Evolutionary conservation across 1,140 invertebrate genomes (phyloP).

Genomic region (Panonychus citri): DNA sequence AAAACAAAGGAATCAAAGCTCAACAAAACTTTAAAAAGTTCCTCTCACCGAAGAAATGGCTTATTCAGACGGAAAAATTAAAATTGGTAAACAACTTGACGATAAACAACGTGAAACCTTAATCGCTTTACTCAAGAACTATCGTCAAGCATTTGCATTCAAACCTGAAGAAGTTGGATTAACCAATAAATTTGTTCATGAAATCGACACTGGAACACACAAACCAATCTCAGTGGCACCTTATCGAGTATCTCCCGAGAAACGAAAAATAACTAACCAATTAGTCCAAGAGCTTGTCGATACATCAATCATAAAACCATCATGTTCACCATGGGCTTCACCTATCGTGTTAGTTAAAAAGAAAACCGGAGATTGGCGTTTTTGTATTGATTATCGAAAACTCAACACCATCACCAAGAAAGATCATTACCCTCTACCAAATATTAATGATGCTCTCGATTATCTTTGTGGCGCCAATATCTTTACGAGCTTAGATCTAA

Average conservation of each 20-base stretch:
- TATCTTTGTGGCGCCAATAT: neutral
- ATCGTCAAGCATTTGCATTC: neutral
- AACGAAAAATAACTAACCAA: neutral
- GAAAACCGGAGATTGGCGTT: constrained; percentile 23
- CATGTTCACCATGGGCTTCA: constrained; percentile 6
- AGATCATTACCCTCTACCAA: constrained; percentile 29
- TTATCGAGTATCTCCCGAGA: neutral
- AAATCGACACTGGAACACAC: neutral
- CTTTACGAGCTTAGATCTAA: constrained; percentile 1
- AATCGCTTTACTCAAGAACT: neutral
- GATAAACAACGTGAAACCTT: neutral
- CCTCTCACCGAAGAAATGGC: neutral
- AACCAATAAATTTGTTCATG: neutral
- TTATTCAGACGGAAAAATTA: neutral
- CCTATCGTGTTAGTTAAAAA: constrained; percentile 22
- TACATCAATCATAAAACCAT: neutral
- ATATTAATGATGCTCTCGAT: constrained; percentile 16
- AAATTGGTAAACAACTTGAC: neutral
- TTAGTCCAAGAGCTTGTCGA: constrained; percentile 18
- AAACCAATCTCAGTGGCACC: neutral
- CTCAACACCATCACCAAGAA: constrained; percentile 21
- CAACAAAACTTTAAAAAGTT: neutral
- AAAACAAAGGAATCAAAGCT: too few species aligned
- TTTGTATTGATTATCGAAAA: constrained; percentile 28
- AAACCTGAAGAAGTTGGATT: neutral